These are phyloP conservation scores for Galeruca laticollis DNA, from an alignment of 2,888 invertebrate species.

Conservation along the genomic window DNA sequence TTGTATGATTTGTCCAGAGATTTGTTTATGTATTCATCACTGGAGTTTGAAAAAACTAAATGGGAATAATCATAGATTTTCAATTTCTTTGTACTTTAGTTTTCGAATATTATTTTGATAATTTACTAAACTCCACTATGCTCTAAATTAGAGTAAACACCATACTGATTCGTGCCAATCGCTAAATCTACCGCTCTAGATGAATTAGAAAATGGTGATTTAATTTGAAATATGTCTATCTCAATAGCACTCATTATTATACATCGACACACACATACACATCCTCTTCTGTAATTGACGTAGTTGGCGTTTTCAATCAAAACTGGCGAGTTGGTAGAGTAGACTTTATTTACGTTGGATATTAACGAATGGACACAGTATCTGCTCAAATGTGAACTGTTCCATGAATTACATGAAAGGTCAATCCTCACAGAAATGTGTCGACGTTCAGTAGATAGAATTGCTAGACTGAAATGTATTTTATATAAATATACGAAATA, in stretches of 20 bases:
- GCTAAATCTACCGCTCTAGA: background rate
- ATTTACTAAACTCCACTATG: too few species aligned
- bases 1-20: too few species aligned
- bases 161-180: background rate
- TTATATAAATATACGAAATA: background rate
- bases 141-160: too few species aligned
- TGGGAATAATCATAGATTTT: too few species aligned
- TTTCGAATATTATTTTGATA: too few species aligned
- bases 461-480: background rate
- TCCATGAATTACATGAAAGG: conserved; percentile 2
- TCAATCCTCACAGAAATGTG: background rate
- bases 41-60: too few species aligned
- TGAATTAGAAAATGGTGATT: background rate
- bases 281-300: background rate
- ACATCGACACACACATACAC: background rate
- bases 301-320: background rate
- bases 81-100: too few species aligned
- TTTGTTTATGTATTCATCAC: too few species aligned
- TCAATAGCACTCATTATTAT: background rate
- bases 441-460: background rate
- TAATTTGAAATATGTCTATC: background rate
- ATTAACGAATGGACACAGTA: background rate
- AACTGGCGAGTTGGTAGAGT: background rate
- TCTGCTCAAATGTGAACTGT: background rate
- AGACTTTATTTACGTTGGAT: background rate